phyloP scores from a whole-genome alignment of 2,113 vertebrate species.

The Pristiophorus japonicus region DNA sequence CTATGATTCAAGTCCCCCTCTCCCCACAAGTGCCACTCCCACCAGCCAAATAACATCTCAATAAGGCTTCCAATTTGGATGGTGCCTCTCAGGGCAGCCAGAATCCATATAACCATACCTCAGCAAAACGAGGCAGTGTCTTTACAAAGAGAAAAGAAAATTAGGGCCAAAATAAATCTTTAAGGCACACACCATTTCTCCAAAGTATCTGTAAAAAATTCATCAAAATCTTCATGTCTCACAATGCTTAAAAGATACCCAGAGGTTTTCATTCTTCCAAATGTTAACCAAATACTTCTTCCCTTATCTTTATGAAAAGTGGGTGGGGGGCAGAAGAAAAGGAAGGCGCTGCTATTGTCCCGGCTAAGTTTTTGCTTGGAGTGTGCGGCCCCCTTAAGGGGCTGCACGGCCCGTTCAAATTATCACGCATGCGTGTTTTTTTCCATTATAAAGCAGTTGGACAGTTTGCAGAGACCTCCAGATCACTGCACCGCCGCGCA shows the following conservation, averaged over 20 bases:
- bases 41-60: not conserved
- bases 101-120: no score
- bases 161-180: not conserved
- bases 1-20: not conserved
- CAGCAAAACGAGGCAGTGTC: no score
- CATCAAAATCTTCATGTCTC: not conserved
- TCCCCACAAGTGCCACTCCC: not conserved
- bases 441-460: no score
- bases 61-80: not conserved
- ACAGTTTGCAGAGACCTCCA: no score
- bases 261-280: not conserved
- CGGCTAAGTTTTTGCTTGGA: no score
- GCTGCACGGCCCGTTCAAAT: no score
- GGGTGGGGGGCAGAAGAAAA: not conserved
- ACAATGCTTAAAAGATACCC: not conserved
- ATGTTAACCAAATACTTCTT: not conserved
- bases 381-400: no score
- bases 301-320: not conserved
- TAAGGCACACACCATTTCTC: not conserved
- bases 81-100: no score
- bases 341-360: not conserved
- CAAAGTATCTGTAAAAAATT: not conserved
- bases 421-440: no score
- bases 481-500: no score
- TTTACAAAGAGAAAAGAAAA: not conserved